Base-by-base conservation (phyloP, 2,113 vertebrate genomes). In the Prinia subflava region DNA sequence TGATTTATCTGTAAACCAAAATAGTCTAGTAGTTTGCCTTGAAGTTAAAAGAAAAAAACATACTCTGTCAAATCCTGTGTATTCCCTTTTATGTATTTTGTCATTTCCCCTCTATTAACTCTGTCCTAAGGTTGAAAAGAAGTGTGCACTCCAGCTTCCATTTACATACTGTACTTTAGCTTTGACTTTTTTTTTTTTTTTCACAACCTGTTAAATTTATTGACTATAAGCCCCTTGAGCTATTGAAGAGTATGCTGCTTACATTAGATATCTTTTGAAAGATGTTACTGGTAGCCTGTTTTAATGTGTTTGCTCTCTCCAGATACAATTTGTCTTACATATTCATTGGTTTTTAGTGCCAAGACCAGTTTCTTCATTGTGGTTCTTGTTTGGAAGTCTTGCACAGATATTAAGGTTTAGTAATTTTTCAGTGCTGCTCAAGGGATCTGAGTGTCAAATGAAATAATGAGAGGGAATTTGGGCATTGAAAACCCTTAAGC, bases 121-220 rank as follows among this genome's bases (percentile, higher is more conserved):
- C 73, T 96, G 95, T 96, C 90, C 94, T 90, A 91, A 91, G 79
- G 90, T 97, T 94, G 92, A 95, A 94, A 95, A 97, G 90, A 95
- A 63, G 82, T 90, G 59, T 68, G 69, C 67, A 92, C 78, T 93
- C 91, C 95, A 92, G 65, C 64, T 95, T 95, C 86, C 85, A 96
- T 98, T 97, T 97, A 90, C 91, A 96, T 98, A 96, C 88, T 87
- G 42, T 75, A 67, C 91, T 95, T 78, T 64, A 92, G 76, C 84
- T 90, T 89, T 64, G 84, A 69, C 88, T 97, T 92, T 83, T 95
- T 95, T 39, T 39, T 39, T 39, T 39, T 39, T 95, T 95, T 89
- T 89, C 93, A 56, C 70, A 97, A 92, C 94, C 96, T 97, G 80
- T 96, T 97, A 96, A 97, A 97, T 98, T 97, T 97, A 97, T 96